phyloP scores from a whole-genome alignment of 2,113 vertebrate species.

The Gallinago media region DNA sequence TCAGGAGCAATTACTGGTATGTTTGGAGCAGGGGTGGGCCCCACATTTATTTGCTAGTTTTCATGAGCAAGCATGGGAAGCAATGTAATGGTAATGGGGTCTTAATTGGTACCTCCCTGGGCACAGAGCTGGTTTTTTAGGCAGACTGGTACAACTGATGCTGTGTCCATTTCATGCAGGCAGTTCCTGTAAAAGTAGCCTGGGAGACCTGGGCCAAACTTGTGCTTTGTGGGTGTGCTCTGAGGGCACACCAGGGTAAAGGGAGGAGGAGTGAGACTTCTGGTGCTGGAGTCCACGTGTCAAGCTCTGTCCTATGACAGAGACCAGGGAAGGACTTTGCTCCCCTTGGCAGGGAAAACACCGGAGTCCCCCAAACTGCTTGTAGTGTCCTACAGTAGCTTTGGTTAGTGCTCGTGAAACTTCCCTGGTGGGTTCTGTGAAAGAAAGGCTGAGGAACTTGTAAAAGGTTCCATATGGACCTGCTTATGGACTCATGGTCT shows the following conservation, averaged over 20 bases:
- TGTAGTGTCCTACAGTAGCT: neutral
- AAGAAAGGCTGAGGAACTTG: neutral
- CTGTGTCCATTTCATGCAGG: accelerated
- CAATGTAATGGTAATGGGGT: neutral
- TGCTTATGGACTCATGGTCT: neutral
- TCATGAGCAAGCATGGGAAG: neutral
- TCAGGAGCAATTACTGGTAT: neutral
- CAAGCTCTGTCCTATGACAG: accelerated
- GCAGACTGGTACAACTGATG: neutral
- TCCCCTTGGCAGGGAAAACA: neutral
- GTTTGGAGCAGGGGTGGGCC: neutral
- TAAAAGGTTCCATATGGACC: neutral
- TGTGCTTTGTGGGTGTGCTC: neutral
- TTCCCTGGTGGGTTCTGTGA: neutral
- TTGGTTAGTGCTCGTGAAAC: neutral
- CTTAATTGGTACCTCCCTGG: neutral
- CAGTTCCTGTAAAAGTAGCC: neutral
- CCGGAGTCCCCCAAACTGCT: neutral
- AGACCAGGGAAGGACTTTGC: neutral
- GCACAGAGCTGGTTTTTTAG: neutral
- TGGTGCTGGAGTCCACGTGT: neutral
- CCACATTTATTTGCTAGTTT: neutral
- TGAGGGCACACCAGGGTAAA: neutral
- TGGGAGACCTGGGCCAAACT: neutral
- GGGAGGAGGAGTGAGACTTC: accelerated